Evolutionary conservation across 2,797 vertebrate species (phyloP).

Genomic region (Sciurus carolinensis): DNA sequence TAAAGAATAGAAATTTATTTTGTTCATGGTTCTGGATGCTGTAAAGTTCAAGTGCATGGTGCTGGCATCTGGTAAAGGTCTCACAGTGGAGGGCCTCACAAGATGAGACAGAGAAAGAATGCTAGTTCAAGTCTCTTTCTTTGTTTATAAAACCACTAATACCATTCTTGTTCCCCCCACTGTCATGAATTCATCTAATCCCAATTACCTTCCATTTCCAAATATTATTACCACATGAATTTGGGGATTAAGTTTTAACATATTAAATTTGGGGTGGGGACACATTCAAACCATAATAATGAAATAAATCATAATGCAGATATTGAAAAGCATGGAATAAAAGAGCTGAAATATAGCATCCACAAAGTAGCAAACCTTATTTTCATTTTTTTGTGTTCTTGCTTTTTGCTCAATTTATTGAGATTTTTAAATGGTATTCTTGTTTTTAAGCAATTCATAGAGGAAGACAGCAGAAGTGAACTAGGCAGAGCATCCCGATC

Average conservation of each 20-base stretch:
- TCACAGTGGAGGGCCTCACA: no score
- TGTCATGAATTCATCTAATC: background rate
- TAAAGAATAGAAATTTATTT: background rate
- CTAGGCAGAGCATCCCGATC: no score
- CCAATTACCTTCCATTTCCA: background rate
- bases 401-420: background rate
- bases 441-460: background rate
- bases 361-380: background rate
- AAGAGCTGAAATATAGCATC: background rate
- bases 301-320: background rate
- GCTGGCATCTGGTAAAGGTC: background rate
- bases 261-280: background rate
- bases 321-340: background rate
- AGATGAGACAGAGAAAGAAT: background rate
- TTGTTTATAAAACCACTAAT: background rate
- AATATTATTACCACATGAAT: background rate
- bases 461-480: no score
- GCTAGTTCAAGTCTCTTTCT: background rate
- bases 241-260: background rate
- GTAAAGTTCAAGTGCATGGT: no score
- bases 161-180: background rate
- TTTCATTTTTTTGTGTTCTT: background rate
- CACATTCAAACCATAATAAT: background rate
- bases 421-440: background rate
- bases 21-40: background rate